phyloP scores from a whole-genome alignment of 1,140 invertebrate species.

The Bombus pascuorum region DNA sequence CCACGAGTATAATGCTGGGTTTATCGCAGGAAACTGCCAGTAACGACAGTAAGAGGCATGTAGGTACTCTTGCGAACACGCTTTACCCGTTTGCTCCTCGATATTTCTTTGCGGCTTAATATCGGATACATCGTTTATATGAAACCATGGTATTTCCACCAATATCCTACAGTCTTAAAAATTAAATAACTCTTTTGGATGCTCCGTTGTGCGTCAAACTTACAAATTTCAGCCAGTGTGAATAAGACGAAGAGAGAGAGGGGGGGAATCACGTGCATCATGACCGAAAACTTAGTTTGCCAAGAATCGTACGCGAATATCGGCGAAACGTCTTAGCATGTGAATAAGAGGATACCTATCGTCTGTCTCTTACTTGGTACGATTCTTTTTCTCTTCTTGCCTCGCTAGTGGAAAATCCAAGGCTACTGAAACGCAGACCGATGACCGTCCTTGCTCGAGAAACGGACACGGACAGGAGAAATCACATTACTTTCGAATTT shows the following conservation, averaged over 20 bases:
- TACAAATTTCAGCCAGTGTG: neutral
- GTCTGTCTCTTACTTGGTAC: neutral
- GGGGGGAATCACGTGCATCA: neutral
- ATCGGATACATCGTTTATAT: neutral
- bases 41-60: conserved; percentile 68
- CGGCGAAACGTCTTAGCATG: conserved; percentile 60
- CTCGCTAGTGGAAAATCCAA: conserved; percentile 34
- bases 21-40: conserved; percentile 80
- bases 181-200: neutral
- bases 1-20: conserved; percentile 68
- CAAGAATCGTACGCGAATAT: conserved; percentile 31
- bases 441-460: conserved; percentile 37
- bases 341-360: conserved; percentile 45
- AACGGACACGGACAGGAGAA: conserved; percentile 40
- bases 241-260: neutral
- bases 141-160: neutral
- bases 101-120: neutral
- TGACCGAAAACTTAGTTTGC: conserved; percentile 36
- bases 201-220: neutral
- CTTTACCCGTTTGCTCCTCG: conserved; percentile 12
- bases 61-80: conserved; percentile 43
- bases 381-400: neutral
- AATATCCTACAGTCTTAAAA: neutral
- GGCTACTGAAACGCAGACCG: neutral
- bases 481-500: conserved; percentile 70